These are phyloP conservation scores for Perognathus longimembris DNA, from an alignment of 2,113 vertebrate species.

Conservation along the genomic window DNA sequence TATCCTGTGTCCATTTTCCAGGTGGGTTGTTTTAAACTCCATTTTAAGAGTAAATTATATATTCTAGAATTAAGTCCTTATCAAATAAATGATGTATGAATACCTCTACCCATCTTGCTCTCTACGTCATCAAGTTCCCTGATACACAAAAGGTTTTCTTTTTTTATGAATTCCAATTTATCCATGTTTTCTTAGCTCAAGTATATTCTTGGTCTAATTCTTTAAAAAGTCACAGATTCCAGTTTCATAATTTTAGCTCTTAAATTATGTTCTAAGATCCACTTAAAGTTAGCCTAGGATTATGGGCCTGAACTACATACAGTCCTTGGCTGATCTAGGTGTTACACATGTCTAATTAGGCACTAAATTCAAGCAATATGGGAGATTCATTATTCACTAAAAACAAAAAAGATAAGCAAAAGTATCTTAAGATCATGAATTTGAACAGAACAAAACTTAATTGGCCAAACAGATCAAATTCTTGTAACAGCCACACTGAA, in stretches of 20 bases:
- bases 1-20: neutral
- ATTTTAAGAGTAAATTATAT: neutral
- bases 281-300: neutral
- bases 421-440: neutral
- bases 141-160: neutral
- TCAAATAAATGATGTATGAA: neutral
- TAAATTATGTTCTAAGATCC: neutral
- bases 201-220: neutral
- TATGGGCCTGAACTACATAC: too few species aligned
- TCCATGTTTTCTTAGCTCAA: neutral
- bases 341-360: neutral
- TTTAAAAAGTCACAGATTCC: neutral
- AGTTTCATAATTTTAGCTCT: neutral
- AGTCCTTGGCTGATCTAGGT: neutral
- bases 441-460: neutral
- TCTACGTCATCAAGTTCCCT: neutral
- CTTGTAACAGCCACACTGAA: accelerated
- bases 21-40: neutral
- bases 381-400: neutral
- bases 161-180: neutral
- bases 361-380: neutral
- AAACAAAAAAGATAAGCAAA: neutral
- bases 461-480: neutral
- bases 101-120: neutral
- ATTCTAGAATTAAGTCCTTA: neutral